Evolutionary conservation across 1,140 invertebrate species (phyloP).

Genomic region (Drosophila willistoni): DNA sequence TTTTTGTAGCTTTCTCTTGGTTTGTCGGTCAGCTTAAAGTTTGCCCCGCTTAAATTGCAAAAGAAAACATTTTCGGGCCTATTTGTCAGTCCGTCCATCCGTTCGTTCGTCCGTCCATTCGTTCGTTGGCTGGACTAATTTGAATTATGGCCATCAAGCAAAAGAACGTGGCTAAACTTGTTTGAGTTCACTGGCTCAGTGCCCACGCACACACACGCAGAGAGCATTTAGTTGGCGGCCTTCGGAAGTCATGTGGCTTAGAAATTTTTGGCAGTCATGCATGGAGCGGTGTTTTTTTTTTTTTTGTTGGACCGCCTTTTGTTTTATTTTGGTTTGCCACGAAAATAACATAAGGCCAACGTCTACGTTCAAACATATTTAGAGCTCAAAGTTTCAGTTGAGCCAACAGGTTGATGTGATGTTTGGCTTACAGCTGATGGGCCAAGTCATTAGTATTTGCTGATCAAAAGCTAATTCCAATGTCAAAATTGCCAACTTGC

Average conservation of each 20-base stretch:
- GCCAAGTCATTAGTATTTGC: slow-evolving; percentile 13
- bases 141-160: slow-evolving; percentile 74
- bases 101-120: background rate
- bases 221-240: slow-evolving; percentile 4
- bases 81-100: slow-evolving; percentile 53
- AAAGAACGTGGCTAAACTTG: slow-evolving; percentile 68
- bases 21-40: slow-evolving; percentile 60
- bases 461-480: slow-evolving; percentile 8
- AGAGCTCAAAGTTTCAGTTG: slow-evolving; percentile 6
- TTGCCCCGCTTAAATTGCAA: slow-evolving; percentile 52
- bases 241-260: slow-evolving; percentile 10
- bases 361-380: slow-evolving; percentile 2
- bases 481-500: slow-evolving; percentile 7
- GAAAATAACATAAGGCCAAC: slow-evolving; percentile 13
- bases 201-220: slow-evolving; percentile 34
- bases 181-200: slow-evolving; percentile 49
- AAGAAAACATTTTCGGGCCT: slow-evolving; percentile 41
- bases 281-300: slow-evolving; percentile 16
- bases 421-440: slow-evolving; percentile 4
- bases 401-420: slow-evolving; percentile 5
- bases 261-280: slow-evolving; percentile 55
- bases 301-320: background rate
- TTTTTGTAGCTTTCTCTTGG: background rate
- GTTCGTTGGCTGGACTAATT: slow-evolving; percentile 55
- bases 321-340: slow-evolving; percentile 13